phyloP scores from a whole-genome alignment of 37 sponge, comb jelly and placozoan genomes.

The Geodia barretti region DNA sequence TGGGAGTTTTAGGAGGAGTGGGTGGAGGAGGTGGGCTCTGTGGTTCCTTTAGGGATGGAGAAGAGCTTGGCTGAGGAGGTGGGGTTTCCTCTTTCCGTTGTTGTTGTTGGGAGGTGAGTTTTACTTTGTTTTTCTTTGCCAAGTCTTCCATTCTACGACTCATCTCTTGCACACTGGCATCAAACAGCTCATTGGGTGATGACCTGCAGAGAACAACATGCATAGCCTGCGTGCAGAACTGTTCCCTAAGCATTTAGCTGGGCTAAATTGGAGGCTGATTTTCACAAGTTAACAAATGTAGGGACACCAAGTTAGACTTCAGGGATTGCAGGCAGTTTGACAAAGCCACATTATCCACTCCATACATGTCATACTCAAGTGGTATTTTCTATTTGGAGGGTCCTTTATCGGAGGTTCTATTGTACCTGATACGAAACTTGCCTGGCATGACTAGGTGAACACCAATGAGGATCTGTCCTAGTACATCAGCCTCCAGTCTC shows the following conservation, averaged over 20 bases:
- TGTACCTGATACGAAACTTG: no score
- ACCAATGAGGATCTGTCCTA: constrained; percentile 62
- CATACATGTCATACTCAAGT: no score
- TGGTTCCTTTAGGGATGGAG: background rate
- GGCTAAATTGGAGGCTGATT: no score
- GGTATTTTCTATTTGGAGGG: no score
- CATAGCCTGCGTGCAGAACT: background rate
- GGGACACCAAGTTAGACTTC: no score
- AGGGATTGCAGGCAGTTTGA: no score
- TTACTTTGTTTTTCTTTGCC: constrained; percentile 4
- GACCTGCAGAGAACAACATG: background rate
- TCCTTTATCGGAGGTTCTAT: no score
- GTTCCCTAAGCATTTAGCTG: constrained; percentile 1
- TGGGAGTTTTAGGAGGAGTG: background rate
- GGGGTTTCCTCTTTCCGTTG: background rate
- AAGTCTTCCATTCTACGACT: constrained; percentile 28
- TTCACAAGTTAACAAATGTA: no score
- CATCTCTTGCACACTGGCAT: constrained; percentile 46
- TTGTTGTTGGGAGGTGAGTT: background rate
- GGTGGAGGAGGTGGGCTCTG: background rate
- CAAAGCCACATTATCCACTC: no score
- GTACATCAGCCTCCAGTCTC: constrained; percentile 48
- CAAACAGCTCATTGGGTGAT: constrained; percentile 24
- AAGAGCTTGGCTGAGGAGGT: background rate
- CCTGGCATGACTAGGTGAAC: constrained; percentile 72